phyloP scores from a whole-genome alignment of 1,140 invertebrate genomes.

The Heliconius melpomene region DNA sequence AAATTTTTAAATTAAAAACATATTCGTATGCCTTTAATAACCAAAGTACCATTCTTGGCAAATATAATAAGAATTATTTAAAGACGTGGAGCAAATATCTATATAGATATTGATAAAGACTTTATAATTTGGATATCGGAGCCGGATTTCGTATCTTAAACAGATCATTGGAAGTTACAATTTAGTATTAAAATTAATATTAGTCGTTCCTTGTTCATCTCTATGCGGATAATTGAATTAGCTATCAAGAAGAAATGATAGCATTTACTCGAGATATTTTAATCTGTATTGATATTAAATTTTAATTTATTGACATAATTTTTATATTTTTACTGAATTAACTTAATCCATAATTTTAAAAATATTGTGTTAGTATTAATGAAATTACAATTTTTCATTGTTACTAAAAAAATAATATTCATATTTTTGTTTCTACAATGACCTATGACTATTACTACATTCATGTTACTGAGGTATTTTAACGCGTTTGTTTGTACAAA shows the following conservation, averaged over 20 bases:
- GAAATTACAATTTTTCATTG: not conserved
- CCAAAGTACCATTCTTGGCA: not conserved
- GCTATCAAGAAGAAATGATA: not conserved
- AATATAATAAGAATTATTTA: not conserved
- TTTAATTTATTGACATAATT: no score
- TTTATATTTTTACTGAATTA: not conserved
- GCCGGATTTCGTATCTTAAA: constrained; percentile 18
- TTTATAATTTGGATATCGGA: not conserved
- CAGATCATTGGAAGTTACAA: constrained; percentile 41
- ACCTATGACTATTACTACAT: not conserved
- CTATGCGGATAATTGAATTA: constrained; percentile 42
- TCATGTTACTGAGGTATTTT: not conserved
- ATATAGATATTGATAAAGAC: not conserved
- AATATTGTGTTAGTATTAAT: not conserved
- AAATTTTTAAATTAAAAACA: no score
- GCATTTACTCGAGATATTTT: not conserved
- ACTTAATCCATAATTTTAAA: not conserved
- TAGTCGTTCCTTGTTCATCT: constrained; percentile 7
- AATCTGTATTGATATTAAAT: no score
- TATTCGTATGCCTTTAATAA: not conserved
- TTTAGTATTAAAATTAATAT: constrained; percentile 55
- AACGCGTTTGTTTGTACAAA: not conserved
- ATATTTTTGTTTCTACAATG: not conserved
- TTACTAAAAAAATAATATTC: not conserved
- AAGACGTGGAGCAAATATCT: not conserved